Percentiles rank a stretch among this genome's conserved stretches.
phyloP scores from a whole-genome alignment of 1,140 invertebrate genomes.

The Eufriesea mexicana region DNA sequence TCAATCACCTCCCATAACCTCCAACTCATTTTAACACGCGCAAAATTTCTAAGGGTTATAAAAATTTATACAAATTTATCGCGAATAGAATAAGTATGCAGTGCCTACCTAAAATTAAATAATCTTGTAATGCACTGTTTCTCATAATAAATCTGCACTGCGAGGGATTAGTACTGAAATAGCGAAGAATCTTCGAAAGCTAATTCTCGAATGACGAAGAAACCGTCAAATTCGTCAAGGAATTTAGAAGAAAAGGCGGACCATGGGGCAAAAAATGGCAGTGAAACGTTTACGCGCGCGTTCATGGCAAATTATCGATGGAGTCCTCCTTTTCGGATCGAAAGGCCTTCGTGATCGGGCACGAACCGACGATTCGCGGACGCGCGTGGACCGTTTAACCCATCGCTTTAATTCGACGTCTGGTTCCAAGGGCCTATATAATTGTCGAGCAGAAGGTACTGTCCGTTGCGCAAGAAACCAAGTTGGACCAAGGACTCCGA shows the following conservation, averaged over 20 bases:
- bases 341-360: constrained; percentile 54
- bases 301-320: constrained; percentile 50
- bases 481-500: constrained; percentile 29
- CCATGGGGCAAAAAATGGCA: constrained; percentile 24
- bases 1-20: no score
- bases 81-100: no score
- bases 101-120: no score
- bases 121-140: no score
- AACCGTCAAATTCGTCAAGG: background rate
- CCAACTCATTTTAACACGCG: no score
- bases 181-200: no score
- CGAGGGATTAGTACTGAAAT: no score
- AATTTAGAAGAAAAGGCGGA: background rate
- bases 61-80: no score
- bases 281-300: constrained; percentile 39
- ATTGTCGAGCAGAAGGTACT: constrained; percentile 46
- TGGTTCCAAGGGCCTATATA: constrained; percentile 40
- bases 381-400: constrained; percentile 39
- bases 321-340: constrained; percentile 23
- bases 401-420: constrained; percentile 22
- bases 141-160: no score
- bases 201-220: no score
- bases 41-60: no score
- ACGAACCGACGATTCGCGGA: constrained; percentile 54
- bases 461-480: constrained; percentile 56